A percentile compares a stretch with the other conserved stretches of the same genome.
Conservation (phyloP, 2,888 invertebrate genomes). For the Cantharis nigra region DNA sequence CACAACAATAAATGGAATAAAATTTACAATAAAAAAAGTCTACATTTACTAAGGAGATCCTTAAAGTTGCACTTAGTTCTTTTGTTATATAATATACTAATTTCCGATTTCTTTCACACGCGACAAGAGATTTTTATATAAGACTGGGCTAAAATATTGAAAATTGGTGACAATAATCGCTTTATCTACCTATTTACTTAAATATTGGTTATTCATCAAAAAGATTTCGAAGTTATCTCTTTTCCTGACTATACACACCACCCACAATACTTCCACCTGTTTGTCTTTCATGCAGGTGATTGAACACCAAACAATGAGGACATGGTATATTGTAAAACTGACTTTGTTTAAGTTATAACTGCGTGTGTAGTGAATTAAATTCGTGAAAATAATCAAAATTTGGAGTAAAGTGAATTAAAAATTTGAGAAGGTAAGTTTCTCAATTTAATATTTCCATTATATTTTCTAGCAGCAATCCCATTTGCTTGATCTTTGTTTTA, state of each 20-base stretch:
- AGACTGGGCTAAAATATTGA: no score
- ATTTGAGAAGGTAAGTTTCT: conserved; percentile 5
- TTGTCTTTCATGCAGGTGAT: not conserved
- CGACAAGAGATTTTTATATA: no score
- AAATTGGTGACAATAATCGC: no score
- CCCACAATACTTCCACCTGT: conserved; percentile 21
- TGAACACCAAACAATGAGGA: conserved; percentile 7
- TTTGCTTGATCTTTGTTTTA: not conserved
- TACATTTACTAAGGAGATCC: no score
- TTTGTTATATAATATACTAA: no score
- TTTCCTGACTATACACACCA: conserved; percentile 2
- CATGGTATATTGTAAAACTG: conserved; percentile 21
- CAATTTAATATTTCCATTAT: not conserved
- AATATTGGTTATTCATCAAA: no score
- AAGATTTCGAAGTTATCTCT: no score
- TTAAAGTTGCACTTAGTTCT: no score
- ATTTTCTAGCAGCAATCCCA: not conserved
- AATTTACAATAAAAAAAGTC: no score
- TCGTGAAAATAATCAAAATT: conserved; percentile 11
- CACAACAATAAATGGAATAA: no score
- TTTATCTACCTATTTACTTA: no score
- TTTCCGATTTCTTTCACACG: no score
- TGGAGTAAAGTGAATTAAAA: not conserved
- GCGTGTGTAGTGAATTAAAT: conserved; percentile 20
- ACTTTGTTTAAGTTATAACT: conserved; percentile 22